Base-by-base conservation (phyloP, 2,888 invertebrate species). In the Cybosia mesomella region DNA sequence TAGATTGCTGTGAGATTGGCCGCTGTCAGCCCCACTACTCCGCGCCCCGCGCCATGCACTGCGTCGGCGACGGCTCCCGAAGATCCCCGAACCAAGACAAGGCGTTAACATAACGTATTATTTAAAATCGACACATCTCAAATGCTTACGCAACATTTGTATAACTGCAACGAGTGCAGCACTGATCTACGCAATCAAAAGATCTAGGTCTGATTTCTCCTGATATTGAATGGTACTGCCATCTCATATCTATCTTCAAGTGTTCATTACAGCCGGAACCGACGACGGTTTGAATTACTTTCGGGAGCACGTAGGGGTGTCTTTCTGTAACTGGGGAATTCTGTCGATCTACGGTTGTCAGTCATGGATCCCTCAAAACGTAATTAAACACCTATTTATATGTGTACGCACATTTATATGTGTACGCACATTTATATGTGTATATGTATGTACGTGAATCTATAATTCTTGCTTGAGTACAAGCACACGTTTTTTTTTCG, bases 211-310 rank as follows among this genome's bases (percentile, higher is more conserved):
- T 49, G n/a, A 18, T 49, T n/a, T 49, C 18, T 55, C 55, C 24
- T 24, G 55, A 55, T 28, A 55, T 55, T 55, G 55, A 55, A 55
- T 55, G 49, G 49, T 49, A 49, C 49, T 49, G 22, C 55, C 55
- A 55, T 55, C 55, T 55, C 24, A 55, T 55, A 55, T 55, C 55
- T 28, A 55, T 55, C 55, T 22, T 55, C 55, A 55, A 55, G 55
- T 55, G 24, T 55, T 55, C 55, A 55, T 55, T 55, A 55, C 55
- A 24, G 7, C 55, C 55, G 22, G 55, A 55, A 55, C 55, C 55
- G 24, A 55, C 28, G 24, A 55, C 24, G 55, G 24, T 55, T 28
- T 55, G 55, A 55, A 55, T 55, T 55, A 28, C 55, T 55, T 55
- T 55, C 55, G 24, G 28, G 24, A 28, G 55, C 55, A 55, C 55